A percentile compares a stretch with the other conserved stretches of the same genome.
Evolutionary conservation across 2,888 invertebrate genomes (phyloP).

Genomic region (Himalopsyche japonica): DNA sequence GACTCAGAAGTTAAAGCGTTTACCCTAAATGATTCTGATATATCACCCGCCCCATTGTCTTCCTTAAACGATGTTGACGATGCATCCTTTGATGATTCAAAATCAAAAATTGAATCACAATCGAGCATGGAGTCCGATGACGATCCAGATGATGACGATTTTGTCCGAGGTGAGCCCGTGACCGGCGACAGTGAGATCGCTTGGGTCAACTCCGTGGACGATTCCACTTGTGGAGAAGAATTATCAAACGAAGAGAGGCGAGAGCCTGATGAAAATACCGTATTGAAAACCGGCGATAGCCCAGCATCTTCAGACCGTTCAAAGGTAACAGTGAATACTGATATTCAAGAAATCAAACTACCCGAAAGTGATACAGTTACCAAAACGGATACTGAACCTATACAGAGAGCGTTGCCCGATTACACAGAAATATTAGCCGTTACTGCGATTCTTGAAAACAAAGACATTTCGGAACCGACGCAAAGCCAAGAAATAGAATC

Average conservation of each 20-base stretch:
- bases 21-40: background rate
- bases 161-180: slow-evolving; percentile 35
- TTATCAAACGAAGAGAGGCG: background rate
- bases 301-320: background rate
- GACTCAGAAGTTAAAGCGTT: background rate
- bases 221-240: background rate
- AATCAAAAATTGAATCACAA: slow-evolving; percentile 12
- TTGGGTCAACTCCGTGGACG: slow-evolving; percentile 10
- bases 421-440: background rate
- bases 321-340: background rate
- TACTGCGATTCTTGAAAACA: background rate
- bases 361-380: background rate
- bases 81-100: background rate
- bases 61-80: background rate
- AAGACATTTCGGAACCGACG: background rate
- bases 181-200: slow-evolving; percentile 31
- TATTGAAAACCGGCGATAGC: background rate
- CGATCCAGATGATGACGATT: slow-evolving; percentile 27
- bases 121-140: slow-evolving; percentile 35
- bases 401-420: background rate
- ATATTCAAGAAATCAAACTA: background rate
- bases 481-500: background rate
- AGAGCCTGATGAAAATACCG: background rate
- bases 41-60: background rate
- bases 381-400: background rate